Base-by-base conservation (phyloP, 2,888 invertebrate genomes). In the Physocephala rufipes region DNA sequence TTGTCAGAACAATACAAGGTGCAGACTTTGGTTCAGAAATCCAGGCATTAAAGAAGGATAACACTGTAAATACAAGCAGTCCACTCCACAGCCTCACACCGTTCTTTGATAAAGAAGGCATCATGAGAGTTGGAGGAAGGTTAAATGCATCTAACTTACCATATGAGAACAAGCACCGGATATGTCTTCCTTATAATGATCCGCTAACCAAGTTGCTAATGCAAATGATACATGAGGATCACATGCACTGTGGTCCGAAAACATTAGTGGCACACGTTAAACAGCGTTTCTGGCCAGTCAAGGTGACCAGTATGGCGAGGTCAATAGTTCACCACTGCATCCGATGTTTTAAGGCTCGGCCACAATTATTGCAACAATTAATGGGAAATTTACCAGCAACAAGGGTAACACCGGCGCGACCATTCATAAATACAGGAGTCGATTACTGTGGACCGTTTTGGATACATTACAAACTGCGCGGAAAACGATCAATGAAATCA, bases 1-100 rank as follows among this genome's bases (percentile, higher is more conserved):
- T n/a, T n/a, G n/a, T n/a, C n/a, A n/a, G n/a, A n/a, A n/a, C n/a
- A n/a, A n/a, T n/a, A n/a, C n/a, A n/a, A n/a, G n/a, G n/a, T n/a
- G n/a, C n/a, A n/a, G n/a, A n/a, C n/a, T n/a, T n/a, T n/a, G n/a
- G n/a, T n/a, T n/a, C n/a, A n/a, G n/a, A n/a, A n/a, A n/a, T n/a
- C n/a, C n/a, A n/a, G n/a, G n/a, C n/a, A n/a, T n/a, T n/a, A n/a
- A n/a, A n/a, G n/a, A n/a, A n/a, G n/a, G n/a, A n/a, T n/a, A n/a
- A n/a, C n/a, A n/a, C n/a, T n/a, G n/a, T n/a, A n/a, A n/a, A n/a
- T 21, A 55, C 19, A 73, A 75, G 74, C 75, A 75, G 74, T 62
- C 45, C 21, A n/a, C 2, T 3, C 21, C 21, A 21, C 19, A n/a
- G 21, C 21, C 21, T 55, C n/a, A 21, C 19, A 21, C 53, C 53